Evolutionary conservation across 1,140 invertebrate species (phyloP).

Genomic region (Phenacoccus solenopsis): DNA sequence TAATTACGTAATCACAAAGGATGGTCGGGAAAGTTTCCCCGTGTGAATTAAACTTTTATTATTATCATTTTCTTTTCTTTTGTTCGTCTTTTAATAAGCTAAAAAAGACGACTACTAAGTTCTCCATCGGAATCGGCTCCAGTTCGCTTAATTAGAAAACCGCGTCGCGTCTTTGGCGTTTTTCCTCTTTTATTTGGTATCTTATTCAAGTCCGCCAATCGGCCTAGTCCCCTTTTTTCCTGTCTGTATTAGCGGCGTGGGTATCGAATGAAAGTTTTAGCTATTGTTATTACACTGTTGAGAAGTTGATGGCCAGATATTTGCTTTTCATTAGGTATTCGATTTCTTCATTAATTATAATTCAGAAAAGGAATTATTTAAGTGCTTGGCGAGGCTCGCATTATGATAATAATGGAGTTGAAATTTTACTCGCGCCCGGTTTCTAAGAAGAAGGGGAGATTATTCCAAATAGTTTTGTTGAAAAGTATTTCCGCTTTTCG

Average conservation of each 20-base stretch:
- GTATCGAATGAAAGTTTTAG: neutral
- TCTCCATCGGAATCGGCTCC: neutral
- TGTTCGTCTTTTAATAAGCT: neutral
- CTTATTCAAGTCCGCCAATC: neutral
- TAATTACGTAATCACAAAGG: neutral
- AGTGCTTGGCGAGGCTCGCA: neutral
- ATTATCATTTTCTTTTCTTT: neutral
- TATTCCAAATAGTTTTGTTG: too few relatives aligned
- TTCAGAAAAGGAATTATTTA: neutral
- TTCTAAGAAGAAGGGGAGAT: too few relatives aligned
- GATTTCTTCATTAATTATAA: neutral
- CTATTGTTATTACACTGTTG: neutral
- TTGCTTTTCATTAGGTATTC: neutral
- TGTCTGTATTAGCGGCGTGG: neutral
- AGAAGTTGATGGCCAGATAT: neutral
- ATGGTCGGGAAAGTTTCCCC: neutral
- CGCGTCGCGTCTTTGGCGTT: neutral
- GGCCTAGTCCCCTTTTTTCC: neutral
- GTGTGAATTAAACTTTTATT: neutral
- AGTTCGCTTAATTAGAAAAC: neutral
- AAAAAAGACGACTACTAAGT: conserved; percentile 2
- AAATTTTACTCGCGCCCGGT: too few relatives aligned
- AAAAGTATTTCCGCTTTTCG: too few relatives aligned
- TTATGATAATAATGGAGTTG: too few relatives aligned
- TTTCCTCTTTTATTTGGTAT: neutral